Percentiles rank a stretch among this genome's conserved stretches.
phyloP scores from a whole-genome alignment of 2,888 invertebrate species.

The Seira ritae region DNA sequence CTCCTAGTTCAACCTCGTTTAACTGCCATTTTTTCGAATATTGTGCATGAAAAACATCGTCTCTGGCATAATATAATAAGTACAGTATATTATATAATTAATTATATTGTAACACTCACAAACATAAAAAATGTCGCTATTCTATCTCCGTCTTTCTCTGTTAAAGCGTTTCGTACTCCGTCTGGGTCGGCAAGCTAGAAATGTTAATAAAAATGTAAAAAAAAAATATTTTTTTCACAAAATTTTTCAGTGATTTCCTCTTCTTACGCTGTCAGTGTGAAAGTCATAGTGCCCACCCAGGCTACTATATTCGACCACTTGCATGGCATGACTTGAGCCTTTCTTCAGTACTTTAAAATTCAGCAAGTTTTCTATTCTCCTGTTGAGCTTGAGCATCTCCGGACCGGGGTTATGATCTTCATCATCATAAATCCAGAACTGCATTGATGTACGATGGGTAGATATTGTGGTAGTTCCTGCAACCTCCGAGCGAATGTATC shows the following conservation, averaged over 20 bases:
- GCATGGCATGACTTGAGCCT: conserved; percentile 22
- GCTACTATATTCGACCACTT: conserved; percentile 15
- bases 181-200: background rate
- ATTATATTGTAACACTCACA: no score
- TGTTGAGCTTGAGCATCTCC: background rate
- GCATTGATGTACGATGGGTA: conserved; percentile 21
- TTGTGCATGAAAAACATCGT: background rate
- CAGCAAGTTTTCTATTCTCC: conserved; percentile 3
- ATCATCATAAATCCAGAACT: conserved; percentile 17
- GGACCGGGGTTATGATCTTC: background rate
- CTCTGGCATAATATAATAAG: background rate
- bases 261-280: conserved; percentile 32
- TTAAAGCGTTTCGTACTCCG: background rate
- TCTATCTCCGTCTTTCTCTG: conserved; percentile 14
- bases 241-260: no score
- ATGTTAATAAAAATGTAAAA: background rate
- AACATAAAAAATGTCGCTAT: conserved; percentile 37
- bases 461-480: background rate
- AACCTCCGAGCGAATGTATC: background rate
- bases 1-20: conserved; percentile 38
- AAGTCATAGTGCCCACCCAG: conserved; percentile 41
- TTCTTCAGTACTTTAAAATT: conserved; percentile 17
- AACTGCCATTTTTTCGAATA: conserved; percentile 13
- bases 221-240: background rate
- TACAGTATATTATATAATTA: background rate